Conservation (phyloP, 2,888 invertebrate species). For the Agriopis aurantiaria region DNA sequence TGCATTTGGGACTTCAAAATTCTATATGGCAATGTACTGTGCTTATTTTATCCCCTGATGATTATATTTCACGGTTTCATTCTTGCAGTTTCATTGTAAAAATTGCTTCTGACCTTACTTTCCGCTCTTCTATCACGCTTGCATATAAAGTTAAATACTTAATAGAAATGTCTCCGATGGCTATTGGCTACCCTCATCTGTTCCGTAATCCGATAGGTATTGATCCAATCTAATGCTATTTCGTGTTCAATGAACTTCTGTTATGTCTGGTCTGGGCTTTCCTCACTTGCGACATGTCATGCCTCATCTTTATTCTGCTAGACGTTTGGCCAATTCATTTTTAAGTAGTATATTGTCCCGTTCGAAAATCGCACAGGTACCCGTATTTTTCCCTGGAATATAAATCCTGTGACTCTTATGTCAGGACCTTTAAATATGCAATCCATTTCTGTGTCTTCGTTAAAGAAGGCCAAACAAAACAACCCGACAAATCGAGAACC, state of each 20-base stretch:
- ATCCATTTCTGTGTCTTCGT: no score
- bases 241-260: slow-evolving; percentile 43
- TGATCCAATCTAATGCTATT: slow-evolving; percentile 45
- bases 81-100: no score
- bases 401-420: no score
- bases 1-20: not conserved
- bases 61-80: no score
- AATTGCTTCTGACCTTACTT: no score
- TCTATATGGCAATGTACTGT: not conserved
- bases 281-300: slow-evolving; percentile 20
- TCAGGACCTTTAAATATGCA: no score
- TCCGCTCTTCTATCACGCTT: not conserved
- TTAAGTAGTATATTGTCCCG: slow-evolving; percentile 3
- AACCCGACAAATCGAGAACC: no score
- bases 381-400: no score
- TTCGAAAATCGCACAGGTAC: not conserved
- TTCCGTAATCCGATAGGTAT: slow-evolving; percentile 26
- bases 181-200: slow-evolving; percentile 33
- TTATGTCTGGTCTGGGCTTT: slow-evolving; percentile 35
- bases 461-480: no score
- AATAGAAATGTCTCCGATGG: slow-evolving; percentile 25
- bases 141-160: slow-evolving; percentile 10
- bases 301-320: slow-evolving; percentile 15
- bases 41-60: no score
- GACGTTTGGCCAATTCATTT: slow-evolving; percentile 19